These are phyloP conservation scores for Pharmacophagus antenor DNA, from an alignment of 2,888 invertebrate species.

Conservation along the genomic window DNA sequence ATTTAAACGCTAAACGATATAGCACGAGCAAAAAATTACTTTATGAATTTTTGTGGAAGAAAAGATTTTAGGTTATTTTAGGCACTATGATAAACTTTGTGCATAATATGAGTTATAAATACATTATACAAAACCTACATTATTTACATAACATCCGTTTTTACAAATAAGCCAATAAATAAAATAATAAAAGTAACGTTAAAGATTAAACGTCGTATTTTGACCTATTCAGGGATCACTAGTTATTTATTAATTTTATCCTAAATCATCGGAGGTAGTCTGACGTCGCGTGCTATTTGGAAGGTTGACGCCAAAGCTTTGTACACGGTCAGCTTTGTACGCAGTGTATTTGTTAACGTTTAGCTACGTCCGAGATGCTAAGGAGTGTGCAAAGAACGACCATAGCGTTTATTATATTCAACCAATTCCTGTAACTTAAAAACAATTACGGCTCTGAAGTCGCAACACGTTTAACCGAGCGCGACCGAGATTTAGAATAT, in stretches of 20 bases:
- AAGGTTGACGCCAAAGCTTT: constrained; percentile 38
- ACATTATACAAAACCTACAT: no score
- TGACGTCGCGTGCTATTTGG: constrained; percentile 35
- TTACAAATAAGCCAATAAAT: no score
- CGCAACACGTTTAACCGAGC: neutral
- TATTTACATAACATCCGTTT: no score
- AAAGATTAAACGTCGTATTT: no score
- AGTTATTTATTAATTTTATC: neutral
- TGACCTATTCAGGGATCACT: neutral
- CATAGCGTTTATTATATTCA: neutral
- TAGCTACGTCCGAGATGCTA: constrained; percentile 18
- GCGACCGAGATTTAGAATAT: neutral
- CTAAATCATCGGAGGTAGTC: neutral
- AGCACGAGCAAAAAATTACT: no score
- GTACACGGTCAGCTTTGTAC: constrained; percentile 31
- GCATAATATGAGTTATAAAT: no score
- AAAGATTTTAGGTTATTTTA: no score
- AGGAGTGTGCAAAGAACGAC: constrained; percentile 14
- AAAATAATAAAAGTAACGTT: no score
- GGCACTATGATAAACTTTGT: no score
- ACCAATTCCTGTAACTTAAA: neutral
- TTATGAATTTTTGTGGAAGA: no score
- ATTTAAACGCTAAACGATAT: no score
- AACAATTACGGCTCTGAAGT: neutral
- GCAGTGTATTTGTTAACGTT: constrained; percentile 24